These are phyloP conservation scores for Leptoteleia sp. DNA, from an alignment of 1,140 invertebrate genomes.

Conservation along the genomic window DNA sequence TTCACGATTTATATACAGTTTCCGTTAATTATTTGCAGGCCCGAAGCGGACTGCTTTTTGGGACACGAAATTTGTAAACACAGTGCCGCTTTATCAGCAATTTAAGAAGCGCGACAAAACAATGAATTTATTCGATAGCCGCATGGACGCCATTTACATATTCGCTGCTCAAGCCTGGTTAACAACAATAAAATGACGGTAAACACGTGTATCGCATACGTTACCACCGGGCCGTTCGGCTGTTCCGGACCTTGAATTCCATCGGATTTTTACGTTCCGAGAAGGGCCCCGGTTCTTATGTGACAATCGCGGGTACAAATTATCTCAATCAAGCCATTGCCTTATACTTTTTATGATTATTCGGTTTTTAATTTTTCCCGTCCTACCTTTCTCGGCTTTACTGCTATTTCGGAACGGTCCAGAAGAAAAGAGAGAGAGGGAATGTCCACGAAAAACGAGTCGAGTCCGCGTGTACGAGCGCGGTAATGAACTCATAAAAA, in stretches of 20 bases:
- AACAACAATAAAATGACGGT: slow-evolving; percentile 77
- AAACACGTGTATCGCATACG: slow-evolving; percentile 75
- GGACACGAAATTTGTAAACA: too few relatives aligned
- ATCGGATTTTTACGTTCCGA: slow-evolving; percentile 54
- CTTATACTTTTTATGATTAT: slow-evolving; percentile 64
- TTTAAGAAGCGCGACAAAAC: slow-evolving; percentile 18
- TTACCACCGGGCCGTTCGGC: slow-evolving; percentile 63
- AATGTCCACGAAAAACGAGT: slow-evolving; percentile 25
- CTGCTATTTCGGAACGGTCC: slow-evolving; percentile 9
- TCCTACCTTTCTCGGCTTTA: slow-evolving; percentile 29
- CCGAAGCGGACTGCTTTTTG: too few relatives aligned
- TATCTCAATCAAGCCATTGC: slow-evolving; percentile 65
- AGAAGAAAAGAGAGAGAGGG: background rate
- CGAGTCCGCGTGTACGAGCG: slow-evolving; percentile 1
- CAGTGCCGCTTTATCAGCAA: too few relatives aligned
- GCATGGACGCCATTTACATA: slow-evolving; percentile 71
- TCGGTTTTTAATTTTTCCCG: slow-evolving; percentile 39
- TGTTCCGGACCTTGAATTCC: slow-evolving; percentile 43
- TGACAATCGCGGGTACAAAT: slow-evolving; percentile 68
- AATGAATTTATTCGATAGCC: slow-evolving; percentile 41
- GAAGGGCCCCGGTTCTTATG: slow-evolving; percentile 56
- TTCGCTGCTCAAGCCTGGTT: slow-evolving; percentile 70
- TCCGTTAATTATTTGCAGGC: too few relatives aligned
- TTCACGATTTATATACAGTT: too few relatives aligned
- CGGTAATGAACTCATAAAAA: slow-evolving; percentile 28